Evolutionary conservation across 37 sponge, comb jelly and placozoan species (phyloP).

Genomic region (Theonella swinhoei): DNA sequence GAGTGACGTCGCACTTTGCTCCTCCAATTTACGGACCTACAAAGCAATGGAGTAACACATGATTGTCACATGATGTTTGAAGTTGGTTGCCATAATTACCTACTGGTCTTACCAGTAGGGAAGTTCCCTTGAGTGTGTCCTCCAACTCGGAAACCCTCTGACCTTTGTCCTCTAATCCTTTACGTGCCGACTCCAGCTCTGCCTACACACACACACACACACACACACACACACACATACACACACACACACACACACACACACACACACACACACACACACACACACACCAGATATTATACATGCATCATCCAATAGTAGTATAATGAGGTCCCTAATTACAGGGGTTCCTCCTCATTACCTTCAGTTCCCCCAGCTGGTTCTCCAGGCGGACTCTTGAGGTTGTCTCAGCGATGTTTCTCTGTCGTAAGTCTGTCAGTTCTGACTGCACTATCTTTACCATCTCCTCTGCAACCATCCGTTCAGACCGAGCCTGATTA

Average conservation of each 20-base stretch:
- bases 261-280: too few species aligned
- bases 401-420: conserved; percentile 45
- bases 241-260: neutral
- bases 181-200: conserved; percentile 43
- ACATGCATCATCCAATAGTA: too few species aligned
- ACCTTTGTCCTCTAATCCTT: conserved; percentile 45
- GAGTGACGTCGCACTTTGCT: conserved; percentile 54
- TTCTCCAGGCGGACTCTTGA: conserved; percentile 62
- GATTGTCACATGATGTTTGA: neutral
- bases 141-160: conserved; percentile 66
- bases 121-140: conserved; percentile 66
- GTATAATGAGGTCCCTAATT: too few species aligned
- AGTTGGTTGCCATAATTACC: neutral
- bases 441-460: conserved; percentile 74
- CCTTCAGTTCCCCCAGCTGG: conserved; percentile 70
- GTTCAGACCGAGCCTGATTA: conserved; percentile 70
- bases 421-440: conserved; percentile 29
- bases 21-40: conserved; percentile 73
- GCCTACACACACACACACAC: too few species aligned
- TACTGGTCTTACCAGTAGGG: conserved; percentile 35
- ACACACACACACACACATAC: neutral
- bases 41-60: neutral
- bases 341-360: too few species aligned
- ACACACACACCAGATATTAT: too few species aligned
- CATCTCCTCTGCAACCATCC: conserved; percentile 77